Evolutionary conservation across 2,113 vertebrate genomes (phyloP), one percentile per base, ranked within the genome.

Genomic region (Cyanocitta stelleri): DNA sequence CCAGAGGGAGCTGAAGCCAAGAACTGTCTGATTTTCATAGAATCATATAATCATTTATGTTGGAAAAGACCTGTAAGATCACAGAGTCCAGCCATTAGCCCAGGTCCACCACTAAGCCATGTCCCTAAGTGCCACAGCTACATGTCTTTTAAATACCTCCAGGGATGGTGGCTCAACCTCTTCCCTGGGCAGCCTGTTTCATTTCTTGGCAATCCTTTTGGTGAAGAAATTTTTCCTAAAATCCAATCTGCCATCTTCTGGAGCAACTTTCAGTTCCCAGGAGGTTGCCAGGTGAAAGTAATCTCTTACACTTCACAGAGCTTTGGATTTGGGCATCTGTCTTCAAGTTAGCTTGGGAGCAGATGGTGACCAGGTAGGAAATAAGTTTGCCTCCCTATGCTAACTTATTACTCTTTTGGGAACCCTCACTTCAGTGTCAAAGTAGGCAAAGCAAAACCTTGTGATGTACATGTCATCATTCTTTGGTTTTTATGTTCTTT

Each of bases 1-100:
- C 81, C 93, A 97, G 96, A 89, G 93, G 94, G 93, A 96, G 95
- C 95, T 2, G 44, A 79, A 92, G 67, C 54, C 74, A 78, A 89
- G 26, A 94, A 37, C 77, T 44, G 24, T 44, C 39, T 59, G 39
- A 26, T 94, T 89, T 89, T 85, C 43, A 43, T 27, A 23, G 55
- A 54, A 6, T 33, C 24, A 5, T 22, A 2, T 8, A 27, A 33
- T 39, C 4, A 5, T 62, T 79, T 79, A 14, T 24, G 26, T 58
- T 80, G 62, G 44, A 52, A 59, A 80, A 64, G 80, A 80, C 22
- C 7, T 2, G 3, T 59, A 29, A 43, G 43, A 49, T 68, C 52
- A 37, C n/a, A 0, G 9, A 63, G 35, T 55, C 39, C 58, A 64
- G 3, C 30, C 2, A 1, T 63, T 43, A 72, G 33, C 37, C 22